Evolutionary conservation across 2,113 vertebrate genomes (phyloP).

Genomic region (Callocephalon fimbriatum): DNA sequence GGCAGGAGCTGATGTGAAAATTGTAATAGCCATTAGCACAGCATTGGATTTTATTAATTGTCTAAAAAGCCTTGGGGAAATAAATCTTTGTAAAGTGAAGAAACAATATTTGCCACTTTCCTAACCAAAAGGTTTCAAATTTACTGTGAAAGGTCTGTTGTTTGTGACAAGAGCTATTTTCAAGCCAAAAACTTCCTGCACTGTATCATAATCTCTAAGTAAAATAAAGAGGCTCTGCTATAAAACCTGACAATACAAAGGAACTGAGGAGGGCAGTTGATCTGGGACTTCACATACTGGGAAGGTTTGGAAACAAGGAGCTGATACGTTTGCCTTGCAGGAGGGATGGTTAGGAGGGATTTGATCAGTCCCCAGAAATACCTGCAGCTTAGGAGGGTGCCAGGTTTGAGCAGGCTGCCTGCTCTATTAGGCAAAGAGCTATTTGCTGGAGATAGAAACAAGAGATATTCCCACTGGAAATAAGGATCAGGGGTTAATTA

Average conservation of each 20-base stretch:
- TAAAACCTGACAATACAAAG: not conserved
- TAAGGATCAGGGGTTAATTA: constrained; percentile 39
- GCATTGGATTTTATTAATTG: not conserved
- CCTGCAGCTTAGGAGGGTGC: not conserved
- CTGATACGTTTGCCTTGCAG: not conserved
- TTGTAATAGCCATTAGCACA: not conserved
- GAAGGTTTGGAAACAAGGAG: not conserved
- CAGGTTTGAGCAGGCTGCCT: not conserved
- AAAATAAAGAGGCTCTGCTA: not conserved
- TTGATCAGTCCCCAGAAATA: not conserved
- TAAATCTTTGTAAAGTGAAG: not conserved
- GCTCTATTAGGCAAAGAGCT: not conserved
- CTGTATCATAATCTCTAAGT: not conserved
- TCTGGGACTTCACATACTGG: not conserved
- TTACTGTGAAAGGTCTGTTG: not conserved
- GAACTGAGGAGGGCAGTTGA: not conserved
- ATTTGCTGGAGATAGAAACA: not conserved
- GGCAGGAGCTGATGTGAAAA: not conserved
- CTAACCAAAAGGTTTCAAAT: not conserved
- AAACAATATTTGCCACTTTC: not conserved
- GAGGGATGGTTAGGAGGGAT: not conserved
- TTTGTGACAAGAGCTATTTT: not conserved
- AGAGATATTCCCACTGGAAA: not conserved
- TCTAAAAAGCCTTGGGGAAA: not conserved
- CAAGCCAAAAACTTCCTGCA: not conserved